A percentile compares a stretch with the other conserved stretches of the same genome.
Evolutionary conservation across 1,140 invertebrate species (phyloP).

Genomic region (Cecropterus lyciades): DNA sequence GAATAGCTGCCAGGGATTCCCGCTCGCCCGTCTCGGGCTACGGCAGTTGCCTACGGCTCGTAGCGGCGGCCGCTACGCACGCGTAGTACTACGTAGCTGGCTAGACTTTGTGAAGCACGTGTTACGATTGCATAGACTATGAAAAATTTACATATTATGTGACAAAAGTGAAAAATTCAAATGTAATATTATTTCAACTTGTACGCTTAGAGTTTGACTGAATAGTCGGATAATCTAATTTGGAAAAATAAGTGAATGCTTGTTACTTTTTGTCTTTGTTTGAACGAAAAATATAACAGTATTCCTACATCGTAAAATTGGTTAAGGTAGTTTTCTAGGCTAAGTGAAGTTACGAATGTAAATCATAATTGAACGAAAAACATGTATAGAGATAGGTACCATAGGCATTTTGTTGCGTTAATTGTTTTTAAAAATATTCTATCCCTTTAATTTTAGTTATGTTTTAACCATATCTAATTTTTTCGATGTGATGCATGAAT

Average conservation of each 20-base stretch:
- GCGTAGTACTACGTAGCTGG: slow-evolving; percentile 45
- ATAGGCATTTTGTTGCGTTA: too few species aligned
- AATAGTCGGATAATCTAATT: not conserved
- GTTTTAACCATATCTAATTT: too few species aligned
- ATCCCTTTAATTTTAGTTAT: too few species aligned
- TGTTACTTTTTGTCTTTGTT: slow-evolving; percentile 7
- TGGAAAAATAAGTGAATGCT: slow-evolving; percentile 1
- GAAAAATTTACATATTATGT: not conserved
- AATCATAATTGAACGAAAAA: too few species aligned
- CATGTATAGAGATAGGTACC: too few species aligned
- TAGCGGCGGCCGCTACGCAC: slow-evolving; percentile 59
- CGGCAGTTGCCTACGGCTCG: slow-evolving; percentile 72
- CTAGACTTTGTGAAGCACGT: slow-evolving; percentile 23
- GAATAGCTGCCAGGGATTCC: slow-evolving; percentile 31
- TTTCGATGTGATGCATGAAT: too few species aligned
- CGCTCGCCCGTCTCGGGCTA: slow-evolving; percentile 49
- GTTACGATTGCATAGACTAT: slow-evolving; percentile 7
- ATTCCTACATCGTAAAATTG: not conserved
- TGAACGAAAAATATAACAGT: not conserved
- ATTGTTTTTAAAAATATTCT: too few species aligned
- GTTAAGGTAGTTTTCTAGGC: too few species aligned
- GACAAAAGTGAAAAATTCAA: not conserved
- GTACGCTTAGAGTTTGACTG: not conserved
- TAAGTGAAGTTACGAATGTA: too few species aligned
- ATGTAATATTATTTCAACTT: not conserved